phyloP scores from a whole-genome alignment of 2,888 invertebrate species.

The Ecdyonurus torrentis region DNA sequence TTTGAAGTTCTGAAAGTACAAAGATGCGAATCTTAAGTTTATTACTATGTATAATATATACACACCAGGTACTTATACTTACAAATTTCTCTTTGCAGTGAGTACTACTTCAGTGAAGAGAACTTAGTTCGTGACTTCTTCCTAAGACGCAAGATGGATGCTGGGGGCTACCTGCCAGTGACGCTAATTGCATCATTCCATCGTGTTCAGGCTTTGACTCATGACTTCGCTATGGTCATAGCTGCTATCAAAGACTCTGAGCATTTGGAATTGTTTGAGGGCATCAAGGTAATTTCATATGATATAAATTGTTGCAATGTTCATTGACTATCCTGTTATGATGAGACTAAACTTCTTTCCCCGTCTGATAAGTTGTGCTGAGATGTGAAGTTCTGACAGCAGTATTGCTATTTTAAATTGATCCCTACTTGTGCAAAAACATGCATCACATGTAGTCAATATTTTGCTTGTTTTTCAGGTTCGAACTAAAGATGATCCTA shows the following conservation, averaged over 20 bases:
- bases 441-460: no score
- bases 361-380: conserved; percentile 1
- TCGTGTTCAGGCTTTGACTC: conserved; percentile 74
- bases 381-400: no score
- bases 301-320: background rate
- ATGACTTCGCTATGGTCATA: conserved; percentile 66
- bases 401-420: no score
- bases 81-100: conserved; percentile 41
- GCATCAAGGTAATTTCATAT: conserved; percentile 57
- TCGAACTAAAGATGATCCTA: conserved; percentile 65
- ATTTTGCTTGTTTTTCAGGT: no score
- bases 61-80: conserved; percentile 5
- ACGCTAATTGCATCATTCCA: conserved; percentile 92
- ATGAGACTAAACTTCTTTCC: conserved; percentile 1
- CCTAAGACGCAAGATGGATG: conserved; percentile 90
- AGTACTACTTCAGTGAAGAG: conserved; percentile 97
- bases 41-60: conserved; percentile 1
- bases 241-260: conserved; percentile 75
- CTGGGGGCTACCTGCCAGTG: conserved; percentile 83
- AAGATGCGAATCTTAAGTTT: background rate
- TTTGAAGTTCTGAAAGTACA: conserved; percentile 2
- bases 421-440: no score
- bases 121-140: conserved; percentile 93
- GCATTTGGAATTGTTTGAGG: conserved; percentile 56
- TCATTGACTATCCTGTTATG: background rate